Conservation (phyloP, 2,888 invertebrate genomes). For the Heliothis peltigera region DNA sequence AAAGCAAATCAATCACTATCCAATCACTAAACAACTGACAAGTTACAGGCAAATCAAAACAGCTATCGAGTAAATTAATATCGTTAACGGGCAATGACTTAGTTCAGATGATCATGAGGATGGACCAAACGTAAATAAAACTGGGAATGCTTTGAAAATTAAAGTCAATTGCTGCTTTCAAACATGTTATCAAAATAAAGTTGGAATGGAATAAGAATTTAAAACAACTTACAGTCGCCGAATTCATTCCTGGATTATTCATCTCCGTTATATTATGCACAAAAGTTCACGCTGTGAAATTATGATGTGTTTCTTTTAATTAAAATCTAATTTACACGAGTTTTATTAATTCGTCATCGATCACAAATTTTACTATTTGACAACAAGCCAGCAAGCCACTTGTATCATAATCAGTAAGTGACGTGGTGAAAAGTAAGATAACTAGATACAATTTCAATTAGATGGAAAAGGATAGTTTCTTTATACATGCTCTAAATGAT, state of each 20-base stretch:
- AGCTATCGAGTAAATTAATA: constrained; percentile 45
- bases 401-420: background rate
- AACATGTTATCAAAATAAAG: constrained; percentile 28
- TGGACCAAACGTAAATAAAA: constrained; percentile 30
- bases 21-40: constrained; percentile 29
- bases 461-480: constrained; percentile 8
- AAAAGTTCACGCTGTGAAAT: background rate
- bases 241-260: constrained; percentile 83
- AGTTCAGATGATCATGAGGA: constrained; percentile 32
- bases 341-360: constrained; percentile 53
- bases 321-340: constrained; percentile 17
- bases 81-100: constrained; percentile 30
- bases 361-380: constrained; percentile 24
- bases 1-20: constrained; percentile 69
- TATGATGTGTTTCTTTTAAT: constrained; percentile 9
- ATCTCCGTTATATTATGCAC: constrained; percentile 47
- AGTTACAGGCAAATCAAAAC: constrained; percentile 66
- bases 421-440: constrained; percentile 6
- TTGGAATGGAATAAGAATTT: constrained; percentile 2
- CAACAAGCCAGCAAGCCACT: constrained; percentile 9
- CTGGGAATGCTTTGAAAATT: constrained; percentile 24
- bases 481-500: constrained; percentile 1
- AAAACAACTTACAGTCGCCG: constrained; percentile 82
- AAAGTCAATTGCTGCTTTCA: constrained; percentile 30
- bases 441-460: background rate